Base-by-base conservation (phyloP, 2,888 invertebrate species). In the Fragum sueziense region DNA sequence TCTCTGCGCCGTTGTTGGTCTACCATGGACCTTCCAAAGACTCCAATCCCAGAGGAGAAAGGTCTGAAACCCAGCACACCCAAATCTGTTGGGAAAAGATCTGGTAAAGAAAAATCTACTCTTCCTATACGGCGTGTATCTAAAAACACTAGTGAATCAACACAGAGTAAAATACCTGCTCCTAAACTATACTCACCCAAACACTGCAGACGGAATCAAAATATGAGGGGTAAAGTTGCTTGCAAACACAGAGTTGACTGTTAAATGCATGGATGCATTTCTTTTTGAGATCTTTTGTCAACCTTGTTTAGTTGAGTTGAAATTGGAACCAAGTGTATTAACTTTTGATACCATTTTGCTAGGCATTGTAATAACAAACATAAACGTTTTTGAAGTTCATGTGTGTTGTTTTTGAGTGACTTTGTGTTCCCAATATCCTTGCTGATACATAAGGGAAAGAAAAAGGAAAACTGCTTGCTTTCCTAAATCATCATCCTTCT, bases 1-100 rank as follows among this genome's bases (percentile, higher is more conserved):
- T 84, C 86, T 27, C 82, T 88, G 51, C 84, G 88, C 54, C 80
- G 87, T 51, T 79, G 86, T 82, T 89, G 89, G 89, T 88, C 87
- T 31, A 86, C 76, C 65, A 74, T 87, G 72, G 87, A 88, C 79
- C 84, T 89, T 57, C 85, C 86, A 31, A 87, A 87, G 79, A 84
- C 79, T 61, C 88, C 88, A 54, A 87, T 88, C 62, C 77, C 82
- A 34, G 88, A 88, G 76, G 87, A 84, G 75, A 82, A 80, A 76
- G 41, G 71, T 47, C 70, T 74, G 9, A 76, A 75, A 54, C 61
- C 67, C 14, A 65, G 34, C 27, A 34, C 61, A 29, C 71, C 61
- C 71, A 71, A 71, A 71, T 47, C 61, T 14, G 51, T 54, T 31
- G 52, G 70, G 51, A 47, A 51, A 51, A 31, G 82, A 65, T 81